phyloP scores from a whole-genome alignment of 2,113 vertebrate genomes.

The Ascaphus truei region DNA sequence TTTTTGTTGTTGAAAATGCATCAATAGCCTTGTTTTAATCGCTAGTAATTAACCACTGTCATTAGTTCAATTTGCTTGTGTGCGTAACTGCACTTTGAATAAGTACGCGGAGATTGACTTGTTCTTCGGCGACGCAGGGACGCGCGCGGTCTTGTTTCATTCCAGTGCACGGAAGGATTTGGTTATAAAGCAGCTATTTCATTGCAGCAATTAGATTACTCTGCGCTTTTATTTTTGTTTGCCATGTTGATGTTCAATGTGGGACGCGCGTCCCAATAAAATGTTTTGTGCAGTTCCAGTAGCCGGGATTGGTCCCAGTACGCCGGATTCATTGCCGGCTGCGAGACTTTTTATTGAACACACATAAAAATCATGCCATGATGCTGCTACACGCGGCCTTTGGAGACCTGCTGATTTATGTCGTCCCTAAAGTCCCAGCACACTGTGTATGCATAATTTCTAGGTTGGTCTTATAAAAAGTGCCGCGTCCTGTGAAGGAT shows the following conservation, averaged over 20 bases:
- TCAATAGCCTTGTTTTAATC: too few relatives aligned
- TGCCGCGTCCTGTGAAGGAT: not conserved
- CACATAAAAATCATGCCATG: conserved; percentile 17
- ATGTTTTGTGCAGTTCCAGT: not conserved
- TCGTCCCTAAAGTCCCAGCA: not conserved
- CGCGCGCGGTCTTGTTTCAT: too few relatives aligned
- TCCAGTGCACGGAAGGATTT: too few relatives aligned
- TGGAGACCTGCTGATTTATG: conserved; percentile 16
- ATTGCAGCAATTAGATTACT: not conserved
- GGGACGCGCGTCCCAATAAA: conserved; percentile 4
- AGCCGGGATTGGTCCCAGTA: not conserved
- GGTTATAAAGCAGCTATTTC: not conserved
- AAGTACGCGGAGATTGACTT: too few relatives aligned
- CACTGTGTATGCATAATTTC: conserved; percentile 30
- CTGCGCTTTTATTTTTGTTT: conserved; percentile 6
- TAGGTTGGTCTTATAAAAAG: conserved; percentile 35
- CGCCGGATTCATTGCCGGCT: conserved; percentile 19
- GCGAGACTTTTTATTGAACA: conserved; percentile 15
- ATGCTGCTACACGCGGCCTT: not conserved
- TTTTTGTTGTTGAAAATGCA: too few relatives aligned
- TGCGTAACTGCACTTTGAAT: too few relatives aligned
- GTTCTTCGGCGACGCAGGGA: too few relatives aligned
- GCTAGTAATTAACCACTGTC: too few relatives aligned
- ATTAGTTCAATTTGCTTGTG: too few relatives aligned
- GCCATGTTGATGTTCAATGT: not conserved